Conservation (phyloP, 2,113 vertebrate species). For the Sisor rabdophorus region DNA sequence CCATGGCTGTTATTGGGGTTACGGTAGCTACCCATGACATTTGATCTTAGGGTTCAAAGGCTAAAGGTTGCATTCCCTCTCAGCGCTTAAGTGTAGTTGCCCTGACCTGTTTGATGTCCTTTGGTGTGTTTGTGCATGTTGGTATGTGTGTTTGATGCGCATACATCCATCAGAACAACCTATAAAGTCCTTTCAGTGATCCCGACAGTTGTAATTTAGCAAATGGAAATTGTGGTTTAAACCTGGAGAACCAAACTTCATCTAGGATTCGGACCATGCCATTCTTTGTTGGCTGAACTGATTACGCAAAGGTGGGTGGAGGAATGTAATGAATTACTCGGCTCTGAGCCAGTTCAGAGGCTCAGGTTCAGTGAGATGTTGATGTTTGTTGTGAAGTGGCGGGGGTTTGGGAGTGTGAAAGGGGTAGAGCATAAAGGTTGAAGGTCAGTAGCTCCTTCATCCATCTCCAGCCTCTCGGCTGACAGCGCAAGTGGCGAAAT, state of each 20-base stretch:
- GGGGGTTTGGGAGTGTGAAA: constrained; percentile 49
- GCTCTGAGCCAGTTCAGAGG: constrained; percentile 42
- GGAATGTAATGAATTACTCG: neutral
- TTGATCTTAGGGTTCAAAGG: constrained; percentile 32
- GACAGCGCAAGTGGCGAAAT: constrained; percentile 79
- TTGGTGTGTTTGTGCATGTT: constrained; percentile 17
- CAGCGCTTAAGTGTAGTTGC: constrained; percentile 51
- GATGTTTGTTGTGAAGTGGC: constrained; percentile 4
- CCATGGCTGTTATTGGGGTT: constrained; percentile 34
- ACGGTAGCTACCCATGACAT: constrained; percentile 34
- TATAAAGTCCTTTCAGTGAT: neutral
- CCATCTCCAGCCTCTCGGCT: constrained; percentile 79
- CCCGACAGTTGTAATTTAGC: constrained; percentile 4
- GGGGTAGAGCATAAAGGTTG: constrained; percentile 72
- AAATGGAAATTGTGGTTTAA: constrained; percentile 16
- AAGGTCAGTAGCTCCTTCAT: constrained; percentile 83
- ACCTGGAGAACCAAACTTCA: neutral
- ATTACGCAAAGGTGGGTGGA: neutral
- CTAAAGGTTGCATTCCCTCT: constrained; percentile 38
- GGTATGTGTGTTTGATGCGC: neutral
- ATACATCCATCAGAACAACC: neutral
- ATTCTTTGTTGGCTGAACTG: neutral
- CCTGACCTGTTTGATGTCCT: constrained; percentile 62
- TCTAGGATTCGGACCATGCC: neutral
- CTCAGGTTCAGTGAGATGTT: constrained; percentile 42